Percentiles rank a stretch among this genome's conserved stretches.
Evolutionary conservation across 1,140 invertebrate genomes (phyloP).

Genomic region (roundworm (Caenorhabditis elegans)): DNA sequence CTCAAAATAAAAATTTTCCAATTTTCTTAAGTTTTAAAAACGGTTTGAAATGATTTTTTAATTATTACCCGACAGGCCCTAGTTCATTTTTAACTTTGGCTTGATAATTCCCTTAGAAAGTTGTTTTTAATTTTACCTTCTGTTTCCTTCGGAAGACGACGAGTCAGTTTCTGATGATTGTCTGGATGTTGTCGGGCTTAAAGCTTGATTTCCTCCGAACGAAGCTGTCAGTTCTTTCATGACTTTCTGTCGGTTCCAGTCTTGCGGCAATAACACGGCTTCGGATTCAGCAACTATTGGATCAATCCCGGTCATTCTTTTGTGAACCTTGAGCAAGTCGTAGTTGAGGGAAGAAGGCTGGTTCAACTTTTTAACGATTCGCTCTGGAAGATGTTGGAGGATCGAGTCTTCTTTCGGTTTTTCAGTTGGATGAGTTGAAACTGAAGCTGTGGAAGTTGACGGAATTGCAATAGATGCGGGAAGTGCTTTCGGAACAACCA

Average conservation of each 20-base stretch:
- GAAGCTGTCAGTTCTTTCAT: not conserved
- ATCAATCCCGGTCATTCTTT: not conserved
- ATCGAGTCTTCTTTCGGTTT: not conserved
- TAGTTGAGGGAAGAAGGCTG: not conserved
- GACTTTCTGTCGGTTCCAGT: not conserved
- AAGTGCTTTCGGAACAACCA: too few relatives aligned
- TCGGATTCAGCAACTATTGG: not conserved
- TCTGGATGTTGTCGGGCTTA: not conserved
- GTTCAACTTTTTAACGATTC: not conserved
- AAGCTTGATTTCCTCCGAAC: not conserved
- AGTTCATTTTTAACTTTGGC: too few relatives aligned
- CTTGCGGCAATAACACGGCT: not conserved
- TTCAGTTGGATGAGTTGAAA: not conserved
- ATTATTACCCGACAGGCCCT: too few relatives aligned
- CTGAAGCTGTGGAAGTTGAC: too few relatives aligned
- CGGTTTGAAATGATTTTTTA: too few relatives aligned
- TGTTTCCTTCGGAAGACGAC: not conserved
- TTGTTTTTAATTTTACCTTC: not conserved
- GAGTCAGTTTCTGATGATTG: constrained; percentile 8
- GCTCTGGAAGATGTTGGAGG: not conserved
- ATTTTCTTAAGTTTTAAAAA: too few relatives aligned
- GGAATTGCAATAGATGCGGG: too few relatives aligned
- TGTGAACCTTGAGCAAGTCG: not conserved
- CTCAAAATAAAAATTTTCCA: not conserved
- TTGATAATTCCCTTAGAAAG: too few relatives aligned